phyloP scores from a whole-genome alignment of 2,888 invertebrate species.

The Orthosia cruda region DNA sequence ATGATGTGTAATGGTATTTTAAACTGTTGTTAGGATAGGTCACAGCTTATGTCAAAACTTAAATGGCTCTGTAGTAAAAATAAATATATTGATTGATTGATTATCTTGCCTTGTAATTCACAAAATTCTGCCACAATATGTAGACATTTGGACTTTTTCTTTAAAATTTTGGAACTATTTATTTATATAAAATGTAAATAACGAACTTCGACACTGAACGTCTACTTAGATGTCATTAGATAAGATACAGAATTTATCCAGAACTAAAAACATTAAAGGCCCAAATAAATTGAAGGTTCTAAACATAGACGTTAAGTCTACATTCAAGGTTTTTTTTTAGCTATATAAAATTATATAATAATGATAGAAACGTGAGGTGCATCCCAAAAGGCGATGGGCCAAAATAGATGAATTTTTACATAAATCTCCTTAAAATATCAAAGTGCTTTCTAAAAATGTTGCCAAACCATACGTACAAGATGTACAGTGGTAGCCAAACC shows the following conservation, averaged over 20 bases:
- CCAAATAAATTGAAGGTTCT: no score
- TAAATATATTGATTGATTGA: no score
- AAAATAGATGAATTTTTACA: no score
- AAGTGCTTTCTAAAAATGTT: constrained; percentile 18
- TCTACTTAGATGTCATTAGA: not conserved
- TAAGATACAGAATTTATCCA: not conserved
- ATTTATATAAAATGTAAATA: not conserved
- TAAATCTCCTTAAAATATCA: not conserved
- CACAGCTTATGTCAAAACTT: not conserved
- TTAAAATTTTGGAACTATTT: no score
- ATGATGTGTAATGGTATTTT: no score
- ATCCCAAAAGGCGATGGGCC: no score
- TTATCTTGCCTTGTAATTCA: not conserved
- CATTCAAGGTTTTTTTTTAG: no score
- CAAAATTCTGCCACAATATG: not conserved
- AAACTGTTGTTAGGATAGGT: not conserved
- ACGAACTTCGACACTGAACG: not conserved
- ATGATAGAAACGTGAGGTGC: no score
- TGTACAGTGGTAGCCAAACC: constrained; percentile 27
- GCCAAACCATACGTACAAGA: not conserved
- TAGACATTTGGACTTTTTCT: not conserved
- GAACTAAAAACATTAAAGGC: not conserved
- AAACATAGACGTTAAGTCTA: no score
- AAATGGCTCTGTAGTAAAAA: not conserved
- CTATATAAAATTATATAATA: no score